Evolutionary conservation across 2,797 vertebrate genomes (phyloP).

Genomic region (Cynopterus sphinx): DNA sequence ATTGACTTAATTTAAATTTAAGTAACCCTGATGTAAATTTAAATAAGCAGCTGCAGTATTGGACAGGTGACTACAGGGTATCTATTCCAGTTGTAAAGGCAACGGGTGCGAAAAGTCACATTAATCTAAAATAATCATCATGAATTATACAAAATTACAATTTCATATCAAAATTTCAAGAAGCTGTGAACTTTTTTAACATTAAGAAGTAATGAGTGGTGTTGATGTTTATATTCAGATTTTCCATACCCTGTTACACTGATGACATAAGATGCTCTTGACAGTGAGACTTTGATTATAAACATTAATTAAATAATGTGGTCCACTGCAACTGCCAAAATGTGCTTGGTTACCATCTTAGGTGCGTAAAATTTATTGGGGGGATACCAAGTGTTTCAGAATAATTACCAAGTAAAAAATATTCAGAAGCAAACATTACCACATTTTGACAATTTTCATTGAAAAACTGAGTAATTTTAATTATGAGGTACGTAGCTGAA

Average conservation of each 20-base stretch:
- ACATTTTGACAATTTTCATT: not conserved
- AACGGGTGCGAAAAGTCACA: not conserved
- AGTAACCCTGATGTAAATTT: not conserved
- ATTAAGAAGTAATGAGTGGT: conserved; percentile 69
- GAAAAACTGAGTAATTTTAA: not conserved
- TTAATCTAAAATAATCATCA: not conserved
- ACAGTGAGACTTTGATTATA: not conserved
- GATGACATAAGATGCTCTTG: not conserved
- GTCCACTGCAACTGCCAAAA: not conserved
- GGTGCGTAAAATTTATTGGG: not conserved
- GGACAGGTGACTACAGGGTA: not conserved
- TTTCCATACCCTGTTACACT: not conserved
- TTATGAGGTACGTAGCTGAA: not conserved
- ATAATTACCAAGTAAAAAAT: conserved; percentile 30
- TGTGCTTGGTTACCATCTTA: not conserved
- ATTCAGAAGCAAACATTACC: not conserved
- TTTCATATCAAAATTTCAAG: conserved; percentile 78
- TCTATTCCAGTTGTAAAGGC: not conserved
- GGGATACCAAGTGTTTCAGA: not conserved
- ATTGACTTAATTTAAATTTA: not conserved
- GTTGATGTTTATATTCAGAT: not conserved
- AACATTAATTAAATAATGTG: not conserved
- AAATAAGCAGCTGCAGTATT: no score
- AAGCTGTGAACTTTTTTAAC: conserved; percentile 56
- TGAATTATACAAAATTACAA: conserved; percentile 28